Evolutionary conservation across 2,113 vertebrate species (phyloP).

Genomic region (Nothoprocta pentlandii): DNA sequence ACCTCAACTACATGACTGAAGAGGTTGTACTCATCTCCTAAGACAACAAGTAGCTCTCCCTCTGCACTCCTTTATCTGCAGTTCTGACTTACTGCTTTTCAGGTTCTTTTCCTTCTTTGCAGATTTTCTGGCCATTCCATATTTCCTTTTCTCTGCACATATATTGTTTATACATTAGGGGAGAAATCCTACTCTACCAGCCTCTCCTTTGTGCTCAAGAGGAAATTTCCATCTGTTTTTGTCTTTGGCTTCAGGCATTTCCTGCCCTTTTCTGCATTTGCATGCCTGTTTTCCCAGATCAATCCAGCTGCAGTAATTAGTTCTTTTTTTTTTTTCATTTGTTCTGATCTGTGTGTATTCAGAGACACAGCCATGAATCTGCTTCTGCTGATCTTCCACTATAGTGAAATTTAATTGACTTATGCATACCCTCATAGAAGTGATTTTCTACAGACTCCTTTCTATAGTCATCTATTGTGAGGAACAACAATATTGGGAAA

Average conservation of each 20-base stretch:
- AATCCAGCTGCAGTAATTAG: slow-evolving; percentile 6
- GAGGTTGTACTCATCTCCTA: background rate
- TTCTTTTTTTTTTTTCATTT: background rate
- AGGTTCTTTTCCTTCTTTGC: background rate
- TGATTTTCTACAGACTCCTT: background rate
- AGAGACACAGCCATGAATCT: background rate
- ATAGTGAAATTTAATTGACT: background rate
- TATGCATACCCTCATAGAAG: background rate
- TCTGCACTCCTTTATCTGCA: background rate
- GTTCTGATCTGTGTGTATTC: background rate
- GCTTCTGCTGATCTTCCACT: slow-evolving; percentile 27
- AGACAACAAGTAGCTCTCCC: background rate
- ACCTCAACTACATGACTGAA: accelerated
- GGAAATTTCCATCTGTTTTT: background rate
- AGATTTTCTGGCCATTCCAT: background rate
- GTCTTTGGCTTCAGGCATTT: background rate
- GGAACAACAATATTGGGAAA: background rate
- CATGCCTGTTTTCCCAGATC: background rate
- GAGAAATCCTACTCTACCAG: background rate
- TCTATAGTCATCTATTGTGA: slow-evolving; percentile 15
- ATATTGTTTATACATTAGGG: background rate
- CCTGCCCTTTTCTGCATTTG: background rate
- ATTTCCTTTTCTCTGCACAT: background rate
- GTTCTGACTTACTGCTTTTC: background rate
- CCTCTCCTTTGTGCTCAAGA: background rate